These are phyloP conservation scores for Miichthys miiuy DNA, from an alignment of 2,797 vertebrate species.

Conservation along the genomic window DNA sequence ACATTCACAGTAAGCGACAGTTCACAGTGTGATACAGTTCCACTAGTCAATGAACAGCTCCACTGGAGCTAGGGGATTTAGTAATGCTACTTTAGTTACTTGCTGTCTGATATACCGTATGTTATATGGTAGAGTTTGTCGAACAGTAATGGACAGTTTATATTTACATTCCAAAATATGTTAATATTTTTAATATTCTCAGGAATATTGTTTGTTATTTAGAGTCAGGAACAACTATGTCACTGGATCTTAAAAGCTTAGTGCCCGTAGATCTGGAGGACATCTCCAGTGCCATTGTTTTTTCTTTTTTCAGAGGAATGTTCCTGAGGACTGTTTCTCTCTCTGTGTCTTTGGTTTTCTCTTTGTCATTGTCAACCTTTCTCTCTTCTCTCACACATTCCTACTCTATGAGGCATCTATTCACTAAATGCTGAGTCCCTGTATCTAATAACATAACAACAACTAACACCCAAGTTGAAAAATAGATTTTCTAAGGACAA, in stretches of 20 bases:
- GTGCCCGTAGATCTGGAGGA: conserved; percentile 9
- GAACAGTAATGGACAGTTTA: not conserved
- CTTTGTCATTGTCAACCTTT: conserved; percentile 14
- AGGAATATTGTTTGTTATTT: not conserved
- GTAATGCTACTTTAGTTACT: not conserved
- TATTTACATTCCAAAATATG: not conserved
- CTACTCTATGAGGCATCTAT: not conserved
- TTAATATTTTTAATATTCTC: not conserved
- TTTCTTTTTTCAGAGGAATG: conserved; percentile 23
- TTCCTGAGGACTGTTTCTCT: not conserved
- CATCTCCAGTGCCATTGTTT: not conserved
- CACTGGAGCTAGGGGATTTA: conserved; percentile 12
- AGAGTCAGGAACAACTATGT: not conserved
- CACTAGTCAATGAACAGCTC: conserved; percentile 16
- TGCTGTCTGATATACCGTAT: not conserved
- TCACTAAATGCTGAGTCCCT: conserved; percentile 12
- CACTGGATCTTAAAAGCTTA: conserved; percentile 31
- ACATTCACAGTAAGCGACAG: conserved; percentile 2
- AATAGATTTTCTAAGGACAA: conserved; percentile 1
- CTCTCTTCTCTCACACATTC: not conserved
- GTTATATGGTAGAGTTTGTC: not conserved
- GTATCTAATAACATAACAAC: not conserved
- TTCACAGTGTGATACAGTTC: conserved; percentile 13
- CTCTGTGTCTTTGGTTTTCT: conserved; percentile 19
- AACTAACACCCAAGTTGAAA: not conserved